These are phyloP conservation scores for Campopleginae sp. DNA, from an alignment of 2,888 invertebrate genomes.

Conservation along the genomic window DNA sequence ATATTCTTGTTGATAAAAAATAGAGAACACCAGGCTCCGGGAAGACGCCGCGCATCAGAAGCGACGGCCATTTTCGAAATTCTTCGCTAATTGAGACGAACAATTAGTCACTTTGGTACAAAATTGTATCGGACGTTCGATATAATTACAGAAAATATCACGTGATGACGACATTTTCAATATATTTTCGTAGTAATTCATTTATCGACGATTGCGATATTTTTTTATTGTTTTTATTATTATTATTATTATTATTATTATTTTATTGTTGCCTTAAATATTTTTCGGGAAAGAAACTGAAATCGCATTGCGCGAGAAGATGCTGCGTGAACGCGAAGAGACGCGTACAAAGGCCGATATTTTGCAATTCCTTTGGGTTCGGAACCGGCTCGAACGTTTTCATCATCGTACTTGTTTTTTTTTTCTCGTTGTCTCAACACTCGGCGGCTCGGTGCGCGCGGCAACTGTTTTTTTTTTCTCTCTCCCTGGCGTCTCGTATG, in stretches of 20 bases:
- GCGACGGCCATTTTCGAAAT: no score
- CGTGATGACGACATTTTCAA: no score
- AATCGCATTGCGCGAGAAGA: background rate
- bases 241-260: background rate
- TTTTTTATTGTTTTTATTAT: background rate
- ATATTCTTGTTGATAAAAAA: background rate
- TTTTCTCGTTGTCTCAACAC: conserved; percentile 42
- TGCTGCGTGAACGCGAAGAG: conserved; percentile 27
- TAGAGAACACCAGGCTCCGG: no score
- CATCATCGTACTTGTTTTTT: conserved; percentile 47
- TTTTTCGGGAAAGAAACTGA: background rate
- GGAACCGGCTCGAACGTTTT: conserved; percentile 63
- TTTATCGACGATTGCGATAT: background rate
- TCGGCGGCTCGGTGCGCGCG: background rate
- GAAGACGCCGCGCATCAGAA: no score
- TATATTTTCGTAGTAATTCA: no score
- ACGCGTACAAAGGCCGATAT: conserved; percentile 38
- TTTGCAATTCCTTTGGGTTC: conserved; percentile 50
- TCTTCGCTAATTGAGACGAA: no score
- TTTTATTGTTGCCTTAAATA: background rate
- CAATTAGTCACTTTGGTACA: no score
- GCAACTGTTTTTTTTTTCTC: background rate
- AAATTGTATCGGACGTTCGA: no score
- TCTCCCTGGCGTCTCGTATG: background rate
- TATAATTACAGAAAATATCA: no score